These are phyloP conservation scores for Ellobius talpinus DNA, from an alignment of 2,113 vertebrate species.

Conservation along the genomic window DNA sequence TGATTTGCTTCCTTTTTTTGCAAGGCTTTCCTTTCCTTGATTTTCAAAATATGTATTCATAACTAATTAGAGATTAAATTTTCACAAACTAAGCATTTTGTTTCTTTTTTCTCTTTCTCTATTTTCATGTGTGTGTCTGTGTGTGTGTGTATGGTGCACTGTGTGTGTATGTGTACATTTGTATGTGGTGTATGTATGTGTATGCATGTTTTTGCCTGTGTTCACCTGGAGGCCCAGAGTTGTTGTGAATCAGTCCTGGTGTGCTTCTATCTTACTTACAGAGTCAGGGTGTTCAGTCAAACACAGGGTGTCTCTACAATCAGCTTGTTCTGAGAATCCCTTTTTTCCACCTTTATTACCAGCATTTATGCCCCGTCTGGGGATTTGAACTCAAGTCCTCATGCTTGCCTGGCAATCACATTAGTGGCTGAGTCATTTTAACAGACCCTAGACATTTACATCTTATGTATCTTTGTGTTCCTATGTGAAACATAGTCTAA, in stretches of 20 bases:
- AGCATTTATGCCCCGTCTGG: not conserved
- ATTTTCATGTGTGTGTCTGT: not conserved
- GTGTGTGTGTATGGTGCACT: not conserved
- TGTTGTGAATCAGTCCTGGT: no score
- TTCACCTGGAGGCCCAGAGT: not conserved
- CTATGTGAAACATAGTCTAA: not conserved
- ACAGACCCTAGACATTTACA: not conserved
- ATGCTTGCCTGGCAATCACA: not conserved
- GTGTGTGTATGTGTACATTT: not conserved
- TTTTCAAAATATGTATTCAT: conserved; percentile 2
- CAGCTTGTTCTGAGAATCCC: not conserved
- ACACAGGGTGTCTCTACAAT: not conserved
- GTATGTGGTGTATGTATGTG: not conserved
- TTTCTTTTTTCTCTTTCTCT: not conserved
- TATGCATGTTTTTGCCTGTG: not conserved
- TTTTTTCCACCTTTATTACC: not conserved
- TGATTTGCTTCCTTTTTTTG: not conserved
- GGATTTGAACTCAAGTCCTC: not conserved
- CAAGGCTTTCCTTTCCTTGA: not conserved
- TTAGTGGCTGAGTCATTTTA: not conserved
- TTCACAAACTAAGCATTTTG: not conserved
- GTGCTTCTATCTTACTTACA: not conserved
- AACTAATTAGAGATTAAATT: not conserved
- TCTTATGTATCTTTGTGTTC: not conserved
- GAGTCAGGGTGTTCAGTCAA: not conserved